Base-by-base conservation (phyloP, 2,797 vertebrate genomes). In the Brachyalestes nurse region DNA sequence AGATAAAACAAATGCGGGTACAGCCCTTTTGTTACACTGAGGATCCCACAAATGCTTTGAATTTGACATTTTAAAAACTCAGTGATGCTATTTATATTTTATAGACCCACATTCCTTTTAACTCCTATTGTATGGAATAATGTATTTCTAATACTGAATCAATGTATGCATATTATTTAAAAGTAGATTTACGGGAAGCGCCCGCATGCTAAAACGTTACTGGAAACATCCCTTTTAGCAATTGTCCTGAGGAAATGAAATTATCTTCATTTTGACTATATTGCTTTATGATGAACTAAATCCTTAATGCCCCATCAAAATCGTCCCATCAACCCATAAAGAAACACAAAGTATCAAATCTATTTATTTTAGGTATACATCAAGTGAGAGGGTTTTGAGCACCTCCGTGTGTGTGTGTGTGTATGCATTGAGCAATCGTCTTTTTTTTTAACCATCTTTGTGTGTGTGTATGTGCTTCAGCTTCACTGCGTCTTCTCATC, bases 401-500 rank as follows among this genome's bases (percentile, higher is more conserved):
- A 57, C 28, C 16, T 53, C 47, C 14, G 65, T 53, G 25, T 28
- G 58, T 28, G 65, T 53, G 25, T 28, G 58, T 28, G 58, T 49
- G 49, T 55, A 45, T 65, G 42, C 53, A 51, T 70, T 70, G 6
- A 38, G 12, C 7, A 57, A 47, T 69, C 62, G 55, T 23, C 25
- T 61, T 25, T 49, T 66, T 66, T 60, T 58, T 47, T 47, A 14
- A 55, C 14, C 51, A 42, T 85, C 77, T 83, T 62, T 83, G 38
- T 78, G 81, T 65, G 72, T 72, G 69, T 70, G 71, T 66, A 42
- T 66, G 74, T 81, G 79, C 83, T 89, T 88, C 77, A 85, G 82
- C 85, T 81, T 81, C 82, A 81, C 69, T 83, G 78, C 89, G 85
- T 90, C 91, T 91, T 89, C 90, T 95, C 89, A 93, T 88, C 89